A percentile compares a stretch with the other conserved stretches of the same genome.
phyloP scores from a whole-genome alignment of 2,113 vertebrate species.

The Melanocharis versteri region DNA sequence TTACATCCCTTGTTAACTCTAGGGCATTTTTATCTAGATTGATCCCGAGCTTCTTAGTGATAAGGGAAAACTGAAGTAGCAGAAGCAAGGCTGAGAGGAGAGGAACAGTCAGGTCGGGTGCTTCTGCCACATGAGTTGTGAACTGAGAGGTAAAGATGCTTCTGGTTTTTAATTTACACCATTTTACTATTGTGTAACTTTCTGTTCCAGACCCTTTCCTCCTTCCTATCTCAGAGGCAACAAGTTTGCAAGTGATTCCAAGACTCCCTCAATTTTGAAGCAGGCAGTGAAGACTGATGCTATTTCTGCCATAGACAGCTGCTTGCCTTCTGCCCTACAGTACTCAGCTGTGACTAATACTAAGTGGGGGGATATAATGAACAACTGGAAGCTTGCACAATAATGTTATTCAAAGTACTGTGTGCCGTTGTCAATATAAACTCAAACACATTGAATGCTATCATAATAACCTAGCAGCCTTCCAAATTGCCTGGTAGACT shows the following conservation, averaged over 20 bases:
- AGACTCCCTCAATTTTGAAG: background rate
- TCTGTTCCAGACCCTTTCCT: background rate
- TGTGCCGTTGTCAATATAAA: background rate
- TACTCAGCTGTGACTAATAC: background rate
- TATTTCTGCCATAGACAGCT: background rate
- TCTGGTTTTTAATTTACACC: background rate
- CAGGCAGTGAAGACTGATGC: background rate
- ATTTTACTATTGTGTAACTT: background rate
- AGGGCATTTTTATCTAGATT: background rate
- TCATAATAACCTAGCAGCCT: background rate
- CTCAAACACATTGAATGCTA: background rate
- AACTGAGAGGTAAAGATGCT: background rate
- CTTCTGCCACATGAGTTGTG: background rate
- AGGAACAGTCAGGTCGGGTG: background rate
- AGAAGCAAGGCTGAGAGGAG: background rate
- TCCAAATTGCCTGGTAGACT: background rate
- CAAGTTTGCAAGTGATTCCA: background rate
- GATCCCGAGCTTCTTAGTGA: background rate
- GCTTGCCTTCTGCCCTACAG: background rate
- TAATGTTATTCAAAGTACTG: background rate
- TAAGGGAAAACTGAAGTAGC: background rate
- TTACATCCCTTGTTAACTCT: background rate
- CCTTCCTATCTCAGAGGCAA: background rate
- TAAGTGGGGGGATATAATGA: background rate
- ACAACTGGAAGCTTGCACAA: background rate